phyloP scores from a whole-genome alignment of 1,140 invertebrate genomes.

The Amphibalanus amphitrite region DNA sequence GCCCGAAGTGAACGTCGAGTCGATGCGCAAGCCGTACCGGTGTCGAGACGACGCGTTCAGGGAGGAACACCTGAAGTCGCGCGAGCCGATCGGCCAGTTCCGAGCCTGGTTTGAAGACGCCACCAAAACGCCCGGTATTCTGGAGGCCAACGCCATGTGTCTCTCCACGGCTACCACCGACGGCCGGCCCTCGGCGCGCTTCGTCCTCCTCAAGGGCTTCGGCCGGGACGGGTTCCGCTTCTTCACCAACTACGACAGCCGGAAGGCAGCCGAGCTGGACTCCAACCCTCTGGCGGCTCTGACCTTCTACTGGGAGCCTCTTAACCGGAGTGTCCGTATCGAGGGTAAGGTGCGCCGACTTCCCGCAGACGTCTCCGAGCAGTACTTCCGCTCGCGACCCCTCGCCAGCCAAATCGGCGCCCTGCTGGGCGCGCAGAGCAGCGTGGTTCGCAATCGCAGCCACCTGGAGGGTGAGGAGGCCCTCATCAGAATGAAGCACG shows the following conservation, averaged over 20 bases:
- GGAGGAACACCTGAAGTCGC: slow-evolving; percentile 50
- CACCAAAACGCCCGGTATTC: slow-evolving; percentile 42
- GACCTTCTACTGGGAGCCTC: slow-evolving; percentile 75
- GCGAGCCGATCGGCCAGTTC: slow-evolving; percentile 67
- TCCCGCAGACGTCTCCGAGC: slow-evolving; percentile 47
- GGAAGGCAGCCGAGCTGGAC: slow-evolving; percentile 55
- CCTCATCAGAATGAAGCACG: slow-evolving; percentile 41
- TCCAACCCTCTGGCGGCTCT: slow-evolving; percentile 70
- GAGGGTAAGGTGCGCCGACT: slow-evolving; percentile 66
- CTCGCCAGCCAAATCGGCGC: slow-evolving; percentile 70
- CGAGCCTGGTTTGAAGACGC: slow-evolving; percentile 69
- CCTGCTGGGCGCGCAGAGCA: slow-evolving; percentile 63
- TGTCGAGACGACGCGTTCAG: slow-evolving; percentile 49
- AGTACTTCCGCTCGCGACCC: slow-evolving; percentile 70
- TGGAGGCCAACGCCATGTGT: slow-evolving; percentile 78
- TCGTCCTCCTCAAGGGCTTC: slow-evolving; percentile 58
- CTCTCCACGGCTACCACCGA: slow-evolving; percentile 57
- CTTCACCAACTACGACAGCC: slow-evolving; percentile 65
- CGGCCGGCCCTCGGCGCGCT: slow-evolving; percentile 55
- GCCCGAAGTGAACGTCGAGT: background rate
- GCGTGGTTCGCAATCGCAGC: slow-evolving; percentile 44
- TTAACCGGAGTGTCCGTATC: slow-evolving; percentile 64
- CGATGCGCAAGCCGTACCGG: slow-evolving; percentile 53
- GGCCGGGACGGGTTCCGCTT: slow-evolving; percentile 57
- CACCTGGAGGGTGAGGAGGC: slow-evolving; percentile 45